Conservation (phyloP, 2,797 vertebrate genomes). For the Gambelia wislizenii region DNA sequence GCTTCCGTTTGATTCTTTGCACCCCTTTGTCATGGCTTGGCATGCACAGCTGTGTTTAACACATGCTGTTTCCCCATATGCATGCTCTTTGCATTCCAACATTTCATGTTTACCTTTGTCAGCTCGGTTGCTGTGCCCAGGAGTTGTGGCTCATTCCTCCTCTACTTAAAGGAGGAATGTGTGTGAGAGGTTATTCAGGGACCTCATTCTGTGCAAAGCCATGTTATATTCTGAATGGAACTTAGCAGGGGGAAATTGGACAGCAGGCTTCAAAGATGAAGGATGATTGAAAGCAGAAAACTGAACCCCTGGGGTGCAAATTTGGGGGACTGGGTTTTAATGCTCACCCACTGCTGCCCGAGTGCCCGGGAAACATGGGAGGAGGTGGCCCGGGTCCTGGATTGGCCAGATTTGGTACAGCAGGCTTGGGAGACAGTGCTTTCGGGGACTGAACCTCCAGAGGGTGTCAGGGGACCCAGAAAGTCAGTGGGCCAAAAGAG, state of each 20-base stretch:
- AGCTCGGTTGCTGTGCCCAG: constrained; percentile 31
- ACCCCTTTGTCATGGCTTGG: constrained; percentile 43
- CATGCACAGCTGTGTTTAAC: constrained; percentile 60
- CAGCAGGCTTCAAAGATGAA: constrained; percentile 10
- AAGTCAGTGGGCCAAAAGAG: no score
- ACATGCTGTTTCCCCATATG: constrained; percentile 34
- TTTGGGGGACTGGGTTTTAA: background rate
- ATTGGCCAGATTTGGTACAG: no score
- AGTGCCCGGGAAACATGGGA: no score
- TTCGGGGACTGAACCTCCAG: no score
- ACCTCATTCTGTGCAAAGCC: constrained; percentile 41
- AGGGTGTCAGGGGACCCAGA: no score
- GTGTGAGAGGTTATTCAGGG: constrained; percentile 57
- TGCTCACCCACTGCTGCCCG: background rate
- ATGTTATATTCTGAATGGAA: constrained; percentile 41
- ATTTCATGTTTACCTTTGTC: constrained; percentile 28
- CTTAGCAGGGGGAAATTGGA: constrained; percentile 31
- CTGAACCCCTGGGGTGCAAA: background rate
- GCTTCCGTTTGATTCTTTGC: constrained; percentile 51
- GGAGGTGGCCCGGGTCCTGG: no score
- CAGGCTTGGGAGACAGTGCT: no score
- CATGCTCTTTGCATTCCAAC: constrained; percentile 62
- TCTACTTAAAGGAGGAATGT: constrained; percentile 51
- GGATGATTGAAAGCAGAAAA: constrained; percentile 29
- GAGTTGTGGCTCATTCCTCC: constrained; percentile 40